A percentile compares a stretch with the other conserved stretches of the same genome.
These are phyloP conservation scores for Formica exsecta DNA, from an alignment of 1,140 invertebrate species.

Conservation along the genomic window DNA sequence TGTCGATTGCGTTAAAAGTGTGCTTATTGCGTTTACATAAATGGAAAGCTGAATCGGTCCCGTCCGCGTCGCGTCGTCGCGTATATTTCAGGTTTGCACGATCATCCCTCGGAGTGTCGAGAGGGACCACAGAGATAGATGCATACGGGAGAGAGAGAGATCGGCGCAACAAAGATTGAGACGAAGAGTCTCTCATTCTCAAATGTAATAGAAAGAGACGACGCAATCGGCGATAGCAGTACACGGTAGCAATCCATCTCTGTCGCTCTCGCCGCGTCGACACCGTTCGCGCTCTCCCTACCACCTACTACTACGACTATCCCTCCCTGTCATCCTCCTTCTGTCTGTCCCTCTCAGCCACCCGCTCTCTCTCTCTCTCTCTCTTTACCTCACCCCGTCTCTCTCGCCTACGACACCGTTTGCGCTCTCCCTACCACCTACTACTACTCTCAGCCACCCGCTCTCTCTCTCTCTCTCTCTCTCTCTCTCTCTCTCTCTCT, in stretches of 20 bases:
- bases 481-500: background rate
- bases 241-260: conserved; percentile 52
- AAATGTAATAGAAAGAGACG: conserved; percentile 52
- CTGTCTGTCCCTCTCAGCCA: background rate
- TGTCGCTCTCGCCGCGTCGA: conserved; percentile 34
- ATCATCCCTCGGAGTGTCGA: conserved; percentile 32
- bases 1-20: conserved; percentile 29
- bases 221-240: conserved; percentile 32
- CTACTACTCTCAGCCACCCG: no score
- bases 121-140: background rate
- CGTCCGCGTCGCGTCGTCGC: conserved; percentile 20
- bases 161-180: conserved; percentile 23
- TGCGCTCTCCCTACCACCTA: no score
- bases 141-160: conserved; percentile 37
- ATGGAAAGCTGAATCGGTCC: background rate
- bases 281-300: conserved; percentile 29
- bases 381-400: background rate
- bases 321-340: conserved; percentile 42
- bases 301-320: background rate
- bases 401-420: background rate
- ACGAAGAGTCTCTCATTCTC: conserved; percentile 13
- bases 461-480: conserved; percentile 28
- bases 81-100: conserved; percentile 1
- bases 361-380: background rate
- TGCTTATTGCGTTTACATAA: conserved; percentile 36